Percentiles rank a stretch among this genome's conserved stretches.
These are phyloP conservation scores for Florisuga fusca DNA, from an alignment of 2,797 vertebrate genomes.

Conservation along the genomic window DNA sequence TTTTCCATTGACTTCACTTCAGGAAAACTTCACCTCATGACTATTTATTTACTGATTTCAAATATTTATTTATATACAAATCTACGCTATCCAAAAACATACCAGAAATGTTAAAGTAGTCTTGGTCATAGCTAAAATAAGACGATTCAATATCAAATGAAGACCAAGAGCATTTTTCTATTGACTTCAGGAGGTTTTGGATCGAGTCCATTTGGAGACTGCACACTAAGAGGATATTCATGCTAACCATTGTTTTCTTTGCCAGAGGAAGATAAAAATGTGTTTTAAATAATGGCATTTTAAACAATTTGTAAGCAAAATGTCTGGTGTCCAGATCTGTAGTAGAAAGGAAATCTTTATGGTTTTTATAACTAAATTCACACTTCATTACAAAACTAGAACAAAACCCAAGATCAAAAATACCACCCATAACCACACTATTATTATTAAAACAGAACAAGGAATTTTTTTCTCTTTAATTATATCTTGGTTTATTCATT, in stretches of 20 bases:
- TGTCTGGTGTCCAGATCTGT: not conserved
- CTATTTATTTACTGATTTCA: not conserved
- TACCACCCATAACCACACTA: not conserved
- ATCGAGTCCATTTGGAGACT: not conserved
- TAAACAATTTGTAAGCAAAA: not conserved
- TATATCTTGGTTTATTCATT: not conserved
- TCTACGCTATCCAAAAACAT: not conserved
- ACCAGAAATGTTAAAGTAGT: not conserved
- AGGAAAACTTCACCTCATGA: not conserved
- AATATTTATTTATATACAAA: not conserved
- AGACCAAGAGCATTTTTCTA: not conserved
- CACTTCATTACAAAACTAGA: not conserved
- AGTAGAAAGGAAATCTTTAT: not conserved
- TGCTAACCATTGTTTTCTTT: not conserved
- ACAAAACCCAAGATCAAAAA: not conserved
- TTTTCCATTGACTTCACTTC: not conserved
- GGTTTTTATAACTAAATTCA: not conserved
- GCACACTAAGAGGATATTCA: not conserved
- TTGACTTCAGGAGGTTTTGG: not conserved
- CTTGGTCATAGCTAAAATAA: not conserved
- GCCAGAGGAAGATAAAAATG: not conserved
- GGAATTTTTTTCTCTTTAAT: not conserved
- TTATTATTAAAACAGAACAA: not conserved
- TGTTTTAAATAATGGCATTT: not conserved
- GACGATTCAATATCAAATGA: not conserved